These are phyloP conservation scores for human DNA, from an alignment of 2,113 vertebrate species.

Conservation along the genomic window DNA sequence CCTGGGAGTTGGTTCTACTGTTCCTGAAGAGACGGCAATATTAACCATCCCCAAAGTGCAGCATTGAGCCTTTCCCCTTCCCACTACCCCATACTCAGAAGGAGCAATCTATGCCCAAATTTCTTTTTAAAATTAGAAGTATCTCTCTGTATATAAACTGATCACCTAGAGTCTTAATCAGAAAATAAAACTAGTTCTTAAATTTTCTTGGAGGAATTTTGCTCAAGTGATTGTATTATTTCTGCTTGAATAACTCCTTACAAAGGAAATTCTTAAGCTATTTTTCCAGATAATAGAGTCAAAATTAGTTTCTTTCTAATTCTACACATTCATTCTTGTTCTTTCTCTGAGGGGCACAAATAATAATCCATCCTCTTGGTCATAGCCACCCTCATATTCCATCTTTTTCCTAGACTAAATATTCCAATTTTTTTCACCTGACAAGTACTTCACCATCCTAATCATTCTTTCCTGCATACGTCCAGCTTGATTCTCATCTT, in stretches of 20 bases:
- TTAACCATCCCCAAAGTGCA: not conserved
- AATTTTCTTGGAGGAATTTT: not conserved
- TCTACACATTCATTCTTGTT: not conserved
- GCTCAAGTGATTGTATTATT: slow-evolving; percentile 8
- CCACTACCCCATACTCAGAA: not conserved
- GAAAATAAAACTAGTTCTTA: not conserved
- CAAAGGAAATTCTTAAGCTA: not conserved
- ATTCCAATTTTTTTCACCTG: not conserved
- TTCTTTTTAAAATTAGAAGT: slow-evolving; percentile 27
- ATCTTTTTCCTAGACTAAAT: not conserved
- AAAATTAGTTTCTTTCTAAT: not conserved
- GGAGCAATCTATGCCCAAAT: not conserved
- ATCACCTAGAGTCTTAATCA: not conserved
- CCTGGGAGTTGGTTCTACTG: not conserved
- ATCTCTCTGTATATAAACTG: not conserved
- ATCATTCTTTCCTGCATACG: not conserved
- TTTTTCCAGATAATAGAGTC: not conserved
- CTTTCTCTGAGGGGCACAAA: not conserved
- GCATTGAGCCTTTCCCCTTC: not conserved
- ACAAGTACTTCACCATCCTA: not conserved
- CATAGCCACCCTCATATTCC: not conserved
- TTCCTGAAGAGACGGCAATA: not conserved
- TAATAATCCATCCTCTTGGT: not conserved
- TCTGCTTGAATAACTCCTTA: not conserved
- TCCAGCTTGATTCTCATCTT: not conserved